Evolutionary conservation across 2,888 invertebrate species (phyloP).

Genomic region (Conistra vaccinii): DNA sequence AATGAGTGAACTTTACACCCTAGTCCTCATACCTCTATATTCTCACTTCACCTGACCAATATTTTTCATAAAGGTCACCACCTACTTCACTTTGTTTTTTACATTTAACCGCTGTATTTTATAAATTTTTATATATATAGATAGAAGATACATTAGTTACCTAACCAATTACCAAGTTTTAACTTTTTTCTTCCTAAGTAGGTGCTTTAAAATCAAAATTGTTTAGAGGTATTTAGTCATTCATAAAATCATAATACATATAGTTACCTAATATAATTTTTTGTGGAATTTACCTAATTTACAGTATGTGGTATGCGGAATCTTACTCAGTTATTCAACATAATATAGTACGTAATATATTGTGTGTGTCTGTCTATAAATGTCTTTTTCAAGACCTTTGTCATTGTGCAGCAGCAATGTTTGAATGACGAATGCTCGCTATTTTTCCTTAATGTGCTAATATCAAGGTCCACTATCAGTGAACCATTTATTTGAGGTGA

Average conservation of each 20-base stretch:
- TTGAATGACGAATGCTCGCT: background rate
- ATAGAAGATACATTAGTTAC: too few species aligned
- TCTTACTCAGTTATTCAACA: background rate
- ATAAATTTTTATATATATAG: too few species aligned
- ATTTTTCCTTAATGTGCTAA: constrained; percentile 50
- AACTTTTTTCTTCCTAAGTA: background rate
- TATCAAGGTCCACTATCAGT: constrained; percentile 18
- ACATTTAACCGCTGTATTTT: too few species aligned
- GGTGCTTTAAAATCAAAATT: background rate
- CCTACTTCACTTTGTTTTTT: background rate
- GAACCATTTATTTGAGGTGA: constrained; percentile 17
- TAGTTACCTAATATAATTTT: background rate
- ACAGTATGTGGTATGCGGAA: constrained; percentile 26
- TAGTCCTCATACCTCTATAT: too few species aligned
- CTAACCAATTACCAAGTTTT: background rate
- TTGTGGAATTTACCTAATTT: constrained; percentile 16
- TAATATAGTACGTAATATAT: background rate
- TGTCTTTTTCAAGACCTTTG: constrained; percentile 2
- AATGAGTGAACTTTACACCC: too few species aligned
- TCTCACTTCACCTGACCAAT: background rate
- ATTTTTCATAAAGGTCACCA: background rate
- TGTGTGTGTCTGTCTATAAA: background rate
- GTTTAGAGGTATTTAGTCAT: background rate
- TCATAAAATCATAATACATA: too few species aligned
- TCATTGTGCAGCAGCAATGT: background rate